Percentiles rank a stretch among this genome's conserved stretches.
These are phyloP conservation scores for Sturmia bella DNA, from an alignment of 2,888 invertebrate genomes.

Conservation along the genomic window DNA sequence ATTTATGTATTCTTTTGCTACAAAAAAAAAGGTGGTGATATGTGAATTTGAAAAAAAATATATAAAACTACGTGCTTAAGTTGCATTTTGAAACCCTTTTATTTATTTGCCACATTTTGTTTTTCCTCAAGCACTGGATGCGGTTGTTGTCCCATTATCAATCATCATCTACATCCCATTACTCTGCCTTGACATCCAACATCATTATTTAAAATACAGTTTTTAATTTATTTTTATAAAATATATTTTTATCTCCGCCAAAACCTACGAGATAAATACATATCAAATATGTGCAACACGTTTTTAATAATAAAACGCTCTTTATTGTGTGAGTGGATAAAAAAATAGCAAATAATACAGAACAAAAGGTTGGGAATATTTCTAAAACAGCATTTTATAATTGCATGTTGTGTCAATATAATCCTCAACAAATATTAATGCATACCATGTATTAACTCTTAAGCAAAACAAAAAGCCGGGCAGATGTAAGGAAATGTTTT, in stretches of 20 bases:
- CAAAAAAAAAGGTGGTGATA: constrained; percentile 11
- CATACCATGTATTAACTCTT: no score
- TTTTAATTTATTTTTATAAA: not conserved
- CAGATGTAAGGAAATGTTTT: no score
- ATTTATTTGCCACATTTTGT: constrained; percentile 14
- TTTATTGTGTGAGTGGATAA: not conserved
- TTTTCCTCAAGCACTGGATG: constrained; percentile 23
- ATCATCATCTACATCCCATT: constrained; percentile 34
- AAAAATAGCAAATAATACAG: constrained; percentile 12
- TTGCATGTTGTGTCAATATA: no score
- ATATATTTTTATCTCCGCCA: not conserved
- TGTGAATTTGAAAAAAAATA: constrained; percentile 36
- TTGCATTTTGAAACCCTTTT: constrained; percentile 55
- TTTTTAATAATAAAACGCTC: constrained; percentile 42
- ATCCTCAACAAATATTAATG: no score
- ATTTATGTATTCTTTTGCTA: not conserved
- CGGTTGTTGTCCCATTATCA: constrained; percentile 40
- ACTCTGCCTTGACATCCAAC: constrained; percentile 33
- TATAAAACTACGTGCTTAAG: constrained; percentile 63
- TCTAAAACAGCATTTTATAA: no score
- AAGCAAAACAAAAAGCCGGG: no score
- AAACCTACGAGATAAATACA: not conserved
- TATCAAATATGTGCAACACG: constrained; percentile 37
- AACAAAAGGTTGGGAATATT: constrained; percentile 1
- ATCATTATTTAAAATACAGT: constrained; percentile 30